Percentiles rank a stretch among this genome's conserved stretches.
Conservation (phyloP, 2,797 vertebrate genomes). For the Micromesistius poutassou region DNA sequence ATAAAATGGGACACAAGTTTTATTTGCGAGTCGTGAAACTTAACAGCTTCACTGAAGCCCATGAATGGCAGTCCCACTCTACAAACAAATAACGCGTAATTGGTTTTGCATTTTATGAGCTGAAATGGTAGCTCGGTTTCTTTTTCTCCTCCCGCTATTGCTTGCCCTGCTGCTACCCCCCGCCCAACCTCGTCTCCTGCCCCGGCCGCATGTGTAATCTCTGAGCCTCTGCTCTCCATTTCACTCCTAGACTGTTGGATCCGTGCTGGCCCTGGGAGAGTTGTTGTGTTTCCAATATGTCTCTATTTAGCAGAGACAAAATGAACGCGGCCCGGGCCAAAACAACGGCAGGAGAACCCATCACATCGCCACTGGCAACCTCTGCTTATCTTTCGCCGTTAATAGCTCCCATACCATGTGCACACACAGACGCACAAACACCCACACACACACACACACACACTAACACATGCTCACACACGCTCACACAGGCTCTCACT, state of each 20-base stretch:
- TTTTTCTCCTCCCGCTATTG: conserved; percentile 15
- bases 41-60: conserved; percentile 60
- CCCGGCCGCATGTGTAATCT: conserved; percentile 36
- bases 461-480: neutral
- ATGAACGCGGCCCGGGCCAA: conserved; percentile 50
- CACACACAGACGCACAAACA: conserved; percentile 1
- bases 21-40: conserved; percentile 60
- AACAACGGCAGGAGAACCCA: conserved; percentile 61
- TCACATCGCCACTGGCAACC: conserved; percentile 56
- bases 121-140: conserved; percentile 35
- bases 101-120: conserved; percentile 42
- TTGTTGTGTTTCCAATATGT: conserved; percentile 60
- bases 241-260: conserved; percentile 39
- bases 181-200: conserved; percentile 27
- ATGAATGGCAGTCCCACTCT: conserved; percentile 53
- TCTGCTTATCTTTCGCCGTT: conserved; percentile 60
- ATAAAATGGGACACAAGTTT: conserved; percentile 57
- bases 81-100: conserved; percentile 54
- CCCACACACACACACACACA: conserved; percentile 3
- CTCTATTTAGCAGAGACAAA: conserved; percentile 57
- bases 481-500: neutral
- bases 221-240: conserved; percentile 31
- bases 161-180: conserved; percentile 6
- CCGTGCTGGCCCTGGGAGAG: conserved; percentile 42
- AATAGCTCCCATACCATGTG: conserved; percentile 33